Conservation (phyloP, 2,888 invertebrate genomes). For the Lasius fuliginosus region DNA sequence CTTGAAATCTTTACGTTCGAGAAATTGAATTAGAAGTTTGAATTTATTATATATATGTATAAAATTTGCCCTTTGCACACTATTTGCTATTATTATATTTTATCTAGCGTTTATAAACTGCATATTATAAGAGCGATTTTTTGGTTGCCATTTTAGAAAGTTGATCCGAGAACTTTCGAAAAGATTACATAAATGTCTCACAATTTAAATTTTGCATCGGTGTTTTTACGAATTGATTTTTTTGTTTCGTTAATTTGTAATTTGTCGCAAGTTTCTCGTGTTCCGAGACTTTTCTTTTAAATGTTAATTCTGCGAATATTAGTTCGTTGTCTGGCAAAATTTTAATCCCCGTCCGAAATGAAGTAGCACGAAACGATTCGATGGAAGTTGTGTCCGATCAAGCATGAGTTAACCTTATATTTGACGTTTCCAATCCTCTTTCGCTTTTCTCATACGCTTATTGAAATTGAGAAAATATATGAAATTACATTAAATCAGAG, state of each 20-base stretch:
- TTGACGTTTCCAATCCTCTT: conserved; percentile 4
- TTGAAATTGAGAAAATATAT: conserved; percentile 25
- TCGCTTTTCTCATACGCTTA: not conserved
- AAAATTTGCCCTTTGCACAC: not conserved
- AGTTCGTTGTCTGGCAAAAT: conserved; percentile 21
- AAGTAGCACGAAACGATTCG: conserved; percentile 42
- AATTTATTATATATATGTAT: not conserved
- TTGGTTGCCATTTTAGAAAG: conserved; percentile 42
- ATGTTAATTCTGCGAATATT: conserved; percentile 9
- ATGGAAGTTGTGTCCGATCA: conserved; percentile 28
- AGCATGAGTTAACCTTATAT: conserved; percentile 20
- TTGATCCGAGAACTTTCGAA: conserved; percentile 20
- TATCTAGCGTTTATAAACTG: not conserved
- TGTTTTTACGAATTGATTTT: conserved; percentile 7
- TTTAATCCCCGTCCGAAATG: not conserved
- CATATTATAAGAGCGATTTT: conserved; percentile 6
- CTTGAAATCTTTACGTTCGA: not conserved
- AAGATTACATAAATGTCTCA: conserved; percentile 35
- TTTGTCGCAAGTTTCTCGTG: not conserved
- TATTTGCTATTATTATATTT: not conserved
- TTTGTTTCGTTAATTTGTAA: not conserved
- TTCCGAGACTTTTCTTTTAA: not conserved
- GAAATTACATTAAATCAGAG: not conserved
- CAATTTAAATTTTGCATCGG: conserved; percentile 17
- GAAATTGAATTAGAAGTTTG: not conserved